Conservation (phyloP, 2,797 vertebrate species). For the Pseudochaenichthys georgianus region DNA sequence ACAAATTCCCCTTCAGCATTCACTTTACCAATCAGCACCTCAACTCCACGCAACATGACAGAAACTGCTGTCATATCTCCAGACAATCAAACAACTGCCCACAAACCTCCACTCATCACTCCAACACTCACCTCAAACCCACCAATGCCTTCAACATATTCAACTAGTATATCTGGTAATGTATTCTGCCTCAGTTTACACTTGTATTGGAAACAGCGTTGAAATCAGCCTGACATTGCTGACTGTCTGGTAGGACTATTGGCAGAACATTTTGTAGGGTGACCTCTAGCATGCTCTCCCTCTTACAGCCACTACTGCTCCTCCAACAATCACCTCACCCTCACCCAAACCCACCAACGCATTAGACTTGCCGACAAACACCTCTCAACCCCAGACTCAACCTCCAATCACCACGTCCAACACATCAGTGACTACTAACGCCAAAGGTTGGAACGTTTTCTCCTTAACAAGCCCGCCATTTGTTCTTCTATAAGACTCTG, state of each 20-base stretch:
- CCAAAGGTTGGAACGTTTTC: slow-evolving; percentile 45
- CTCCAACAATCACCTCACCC: neutral
- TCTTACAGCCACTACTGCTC: slow-evolving; percentile 8
- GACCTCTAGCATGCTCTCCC: slow-evolving; percentile 48
- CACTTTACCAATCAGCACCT: rapidly evolving
- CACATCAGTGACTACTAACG: slow-evolving; percentile 1
- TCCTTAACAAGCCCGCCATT: neutral
- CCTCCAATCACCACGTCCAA: slow-evolving; percentile 13
- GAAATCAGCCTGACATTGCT: neutral
- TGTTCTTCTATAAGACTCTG: neutral
- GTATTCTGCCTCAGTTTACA: slow-evolving; percentile 21
- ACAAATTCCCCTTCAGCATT: neutral
- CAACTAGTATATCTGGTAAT: slow-evolving; percentile 17
- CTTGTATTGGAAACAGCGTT: neutral
- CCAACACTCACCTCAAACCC: neutral
- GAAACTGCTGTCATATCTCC: neutral
- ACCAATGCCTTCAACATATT: rapidly evolving
- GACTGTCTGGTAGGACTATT: slow-evolving; percentile 13
- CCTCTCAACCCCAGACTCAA: neutral
- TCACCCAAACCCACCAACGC: neutral
- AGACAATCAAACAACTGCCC: rapidly evolving
- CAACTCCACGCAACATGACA: slow-evolving; percentile 22
- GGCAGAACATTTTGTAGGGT: slow-evolving; percentile 24
- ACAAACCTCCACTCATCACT: slow-evolving; percentile 27
- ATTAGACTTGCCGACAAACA: neutral